Percentiles rank a stretch among this genome's conserved stretches.
Conservation (phyloP, 2,888 invertebrate species). For the Bedellia somnulentella region DNA sequence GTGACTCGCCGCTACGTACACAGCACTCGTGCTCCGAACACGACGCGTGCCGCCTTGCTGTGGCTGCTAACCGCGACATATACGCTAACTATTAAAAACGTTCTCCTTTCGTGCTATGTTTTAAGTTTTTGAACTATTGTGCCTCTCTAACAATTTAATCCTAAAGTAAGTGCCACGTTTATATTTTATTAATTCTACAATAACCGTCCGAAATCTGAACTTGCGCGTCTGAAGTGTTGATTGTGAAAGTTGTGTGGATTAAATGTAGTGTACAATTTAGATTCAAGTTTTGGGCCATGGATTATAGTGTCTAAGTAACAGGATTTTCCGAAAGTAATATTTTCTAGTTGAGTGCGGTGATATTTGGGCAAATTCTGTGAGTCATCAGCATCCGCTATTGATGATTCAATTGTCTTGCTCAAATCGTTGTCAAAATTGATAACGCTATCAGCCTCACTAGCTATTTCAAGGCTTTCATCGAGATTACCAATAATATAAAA, state of each 20-base stretch:
- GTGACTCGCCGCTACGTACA: constrained; percentile 60
- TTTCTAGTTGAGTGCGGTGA: too few species aligned
- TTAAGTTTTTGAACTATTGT: constrained; percentile 46
- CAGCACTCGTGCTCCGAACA: constrained; percentile 58
- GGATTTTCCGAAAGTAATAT: too few species aligned
- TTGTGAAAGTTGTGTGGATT: constrained; percentile 51
- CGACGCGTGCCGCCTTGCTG: constrained; percentile 59
- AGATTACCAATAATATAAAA: constrained; percentile 36
- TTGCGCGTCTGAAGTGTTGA: constrained; percentile 41
- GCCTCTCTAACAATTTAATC: constrained; percentile 55
- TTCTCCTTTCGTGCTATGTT: constrained; percentile 53
- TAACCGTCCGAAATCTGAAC: constrained; percentile 35
- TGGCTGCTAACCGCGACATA: constrained; percentile 65
- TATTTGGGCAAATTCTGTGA: too few species aligned
- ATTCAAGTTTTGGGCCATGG: too few species aligned
- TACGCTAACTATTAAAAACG: constrained; percentile 59
- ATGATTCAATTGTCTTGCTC: too few species aligned
- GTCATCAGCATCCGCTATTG: too few species aligned
- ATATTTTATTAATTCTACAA: constrained; percentile 42
- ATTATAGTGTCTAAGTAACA: too few species aligned
- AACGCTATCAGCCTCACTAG: too few species aligned
- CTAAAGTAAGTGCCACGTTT: constrained; percentile 58
- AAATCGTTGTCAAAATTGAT: constrained; percentile 5
- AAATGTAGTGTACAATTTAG: constrained; percentile 39
- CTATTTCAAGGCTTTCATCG: constrained; percentile 36